Base-by-base conservation (phyloP, 2,888 invertebrate species). In the Xanthia icteritia region DNA sequence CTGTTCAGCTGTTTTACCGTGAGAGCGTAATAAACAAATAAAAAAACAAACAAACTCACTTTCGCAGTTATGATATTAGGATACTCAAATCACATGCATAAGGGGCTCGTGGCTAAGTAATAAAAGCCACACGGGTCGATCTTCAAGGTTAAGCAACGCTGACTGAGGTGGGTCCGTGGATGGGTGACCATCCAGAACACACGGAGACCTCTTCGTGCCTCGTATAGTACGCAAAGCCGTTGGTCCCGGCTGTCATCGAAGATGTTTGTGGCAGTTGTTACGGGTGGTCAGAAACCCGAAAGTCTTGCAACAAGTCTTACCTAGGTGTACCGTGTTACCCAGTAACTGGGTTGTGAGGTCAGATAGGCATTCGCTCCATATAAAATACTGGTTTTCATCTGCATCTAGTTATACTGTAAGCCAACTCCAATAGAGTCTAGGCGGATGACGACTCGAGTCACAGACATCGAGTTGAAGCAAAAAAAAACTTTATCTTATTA, bases 401-500 rank as follows among this genome's bases (percentile, higher is more conserved):
- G 8, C 48, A 48, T 66, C 8, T 1, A 0, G 13, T 66, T 23
- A 15, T 0, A 48, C 31, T 31, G 1, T 4, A 27, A 45, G 11
- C 20, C 2, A 8, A 48, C 31, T 8, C 0, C 1, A 6, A 65
- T 45, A 4, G 4, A 66, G 48, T 23, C 23, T 17, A 39, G n/a
- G 11, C 6, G 39, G 17, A 54, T 54, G 36, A 20, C 11, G 4
- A 39, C 6, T n/a, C 11, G 15, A 54, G n/a, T 68, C n/a, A 54
- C 17, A 39, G 13, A 68, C 20, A 54, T n/a, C 11, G 6, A 20
- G n/a, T 13, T n/a, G 6, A 39, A 39, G 17, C 17, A n/a, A 67
- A 27, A 66, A 42, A 63, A 73, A 67, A 51, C 54, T n/a, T 45
- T 17, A 48, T 61, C 17, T 56, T 70, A 70, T 67, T 61, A 70